Evolutionary conservation across 2,113 vertebrate species (phyloP).

Genomic region (Cynoglossus semilaevis): DNA sequence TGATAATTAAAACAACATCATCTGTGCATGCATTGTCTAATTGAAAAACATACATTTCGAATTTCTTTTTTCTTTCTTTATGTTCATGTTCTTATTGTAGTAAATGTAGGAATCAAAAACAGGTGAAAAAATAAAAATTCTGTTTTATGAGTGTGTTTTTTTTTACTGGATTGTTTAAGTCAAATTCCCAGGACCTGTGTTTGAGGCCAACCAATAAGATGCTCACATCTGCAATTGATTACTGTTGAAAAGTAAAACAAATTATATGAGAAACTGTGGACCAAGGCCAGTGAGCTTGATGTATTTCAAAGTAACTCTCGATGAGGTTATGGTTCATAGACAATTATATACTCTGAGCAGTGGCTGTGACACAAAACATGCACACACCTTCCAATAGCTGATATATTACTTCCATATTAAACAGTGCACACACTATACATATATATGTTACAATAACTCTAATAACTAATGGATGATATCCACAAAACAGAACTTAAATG

Average conservation of each 20-base stretch:
- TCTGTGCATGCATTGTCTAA: too few relatives aligned
- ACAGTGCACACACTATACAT: too few relatives aligned
- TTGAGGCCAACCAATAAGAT: slow-evolving; percentile 31
- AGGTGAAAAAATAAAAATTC: slow-evolving; percentile 25
- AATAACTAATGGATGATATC: too few relatives aligned
- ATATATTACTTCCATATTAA: slow-evolving; percentile 7
- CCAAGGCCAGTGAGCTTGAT: slow-evolving; percentile 10
- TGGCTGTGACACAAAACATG: neutral
- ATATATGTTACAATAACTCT: too few relatives aligned
- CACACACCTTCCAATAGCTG: slow-evolving; percentile 1
- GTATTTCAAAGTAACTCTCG: slow-evolving; percentile 26
- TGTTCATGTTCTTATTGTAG: neutral
- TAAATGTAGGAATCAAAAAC: slow-evolving; percentile 36
- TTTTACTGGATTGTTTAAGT: slow-evolving; percentile 12
- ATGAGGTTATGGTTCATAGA: slow-evolving; percentile 13
- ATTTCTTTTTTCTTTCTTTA: too few relatives aligned
- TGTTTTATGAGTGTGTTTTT: slow-evolving; percentile 18
- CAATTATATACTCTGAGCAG: slow-evolving; percentile 17
- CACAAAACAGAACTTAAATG: too few relatives aligned
- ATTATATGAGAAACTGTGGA: slow-evolving; percentile 35
- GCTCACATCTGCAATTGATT: slow-evolving; percentile 52
- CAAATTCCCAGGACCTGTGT: slow-evolving; percentile 13
- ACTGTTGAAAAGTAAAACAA: slow-evolving; percentile 41
- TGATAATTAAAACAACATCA: too few relatives aligned
- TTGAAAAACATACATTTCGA: too few relatives aligned